A percentile compares a stretch with the other conserved stretches of the same genome.
These are phyloP conservation scores for Germaria angustata DNA, from an alignment of 2,888 invertebrate species.

Conservation along the genomic window DNA sequence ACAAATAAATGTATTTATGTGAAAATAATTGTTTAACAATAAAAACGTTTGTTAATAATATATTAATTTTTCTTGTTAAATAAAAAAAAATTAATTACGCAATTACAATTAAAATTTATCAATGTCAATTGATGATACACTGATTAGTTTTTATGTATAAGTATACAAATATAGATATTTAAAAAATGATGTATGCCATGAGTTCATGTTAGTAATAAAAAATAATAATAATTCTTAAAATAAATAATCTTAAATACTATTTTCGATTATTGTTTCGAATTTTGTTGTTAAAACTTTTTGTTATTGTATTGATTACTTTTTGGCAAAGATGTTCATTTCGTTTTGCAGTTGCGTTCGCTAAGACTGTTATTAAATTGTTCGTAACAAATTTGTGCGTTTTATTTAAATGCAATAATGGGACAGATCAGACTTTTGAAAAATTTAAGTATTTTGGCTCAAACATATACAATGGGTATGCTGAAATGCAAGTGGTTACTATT, in stretches of 20 bases:
- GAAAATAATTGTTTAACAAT: neutral
- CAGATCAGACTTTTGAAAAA: neutral
- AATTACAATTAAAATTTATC: neutral
- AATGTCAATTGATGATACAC: neutral
- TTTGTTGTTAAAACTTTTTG: neutral
- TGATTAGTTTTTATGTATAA: no score
- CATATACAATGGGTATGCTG: no score
- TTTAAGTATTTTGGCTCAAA: neutral
- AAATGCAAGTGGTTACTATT: no score
- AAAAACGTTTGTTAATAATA: neutral
- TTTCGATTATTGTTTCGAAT: no score
- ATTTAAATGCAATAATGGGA: neutral
- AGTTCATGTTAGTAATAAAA: no score
- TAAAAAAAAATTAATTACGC: neutral
- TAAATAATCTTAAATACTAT: no score
- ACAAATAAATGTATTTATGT: neutral
- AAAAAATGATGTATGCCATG: no score
- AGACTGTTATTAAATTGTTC: neutral
- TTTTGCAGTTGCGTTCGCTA: neutral
- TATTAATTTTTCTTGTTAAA: no score
- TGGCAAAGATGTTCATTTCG: neutral
- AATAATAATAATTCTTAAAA: no score
- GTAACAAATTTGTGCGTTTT: slow-evolving; percentile 20
- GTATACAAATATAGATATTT: no score
- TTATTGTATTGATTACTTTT: neutral